Base-by-base conservation (phyloP, 2,113 vertebrate genomes). In the Cepphus grylle region DNA sequence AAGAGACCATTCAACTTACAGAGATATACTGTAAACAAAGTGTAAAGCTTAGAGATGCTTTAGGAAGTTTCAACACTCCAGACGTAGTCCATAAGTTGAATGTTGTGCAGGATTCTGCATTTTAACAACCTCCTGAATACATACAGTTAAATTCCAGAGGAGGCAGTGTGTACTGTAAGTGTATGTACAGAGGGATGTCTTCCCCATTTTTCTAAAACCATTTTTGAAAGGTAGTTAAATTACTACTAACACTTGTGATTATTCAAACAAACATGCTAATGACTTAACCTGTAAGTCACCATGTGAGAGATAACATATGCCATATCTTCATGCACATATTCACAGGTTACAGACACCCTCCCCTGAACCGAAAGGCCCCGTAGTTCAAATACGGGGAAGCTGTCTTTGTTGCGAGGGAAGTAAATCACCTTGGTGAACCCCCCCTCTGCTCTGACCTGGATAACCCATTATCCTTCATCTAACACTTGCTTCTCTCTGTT, bases 331-430 rank as follows among this genome's bases (percentile, higher is more conserved):
- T 12, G 65, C 25, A 29, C 25, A 0, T 25, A 69, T 11, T 52
- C 22, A 7, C 21, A 49, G n/a, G 23, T 76, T 43, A 27, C 0
- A 14, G 52, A 34, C n/a, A 21, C 26, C 8, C 26, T 15, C 17
- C 17, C 42, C 47, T 7, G 56, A 72, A 15, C 42, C 3, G 1
- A 40, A 59, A 20, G 69, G 29, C 30, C 34, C 49, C 0, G 1
- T 0, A 26, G 52, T n/a, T 16, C 38, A 13, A 40, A 2, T 0
- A 10, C 11, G 0, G 1, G 66, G 20, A 36, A 18, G 15, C 1
- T 15, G 43, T 43, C 53, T 30, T 36, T 58, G 53, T 10, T 58
- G 32, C 1, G 30, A 67, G 26, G 53, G 49, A 61, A n/a, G 7
- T 4, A 3, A 27, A 5, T 18, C 15, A 13, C 18, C 61, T 12